Evolutionary conservation across 2,113 vertebrate species (phyloP).

Genomic region (Aegypius monachus): DNA sequence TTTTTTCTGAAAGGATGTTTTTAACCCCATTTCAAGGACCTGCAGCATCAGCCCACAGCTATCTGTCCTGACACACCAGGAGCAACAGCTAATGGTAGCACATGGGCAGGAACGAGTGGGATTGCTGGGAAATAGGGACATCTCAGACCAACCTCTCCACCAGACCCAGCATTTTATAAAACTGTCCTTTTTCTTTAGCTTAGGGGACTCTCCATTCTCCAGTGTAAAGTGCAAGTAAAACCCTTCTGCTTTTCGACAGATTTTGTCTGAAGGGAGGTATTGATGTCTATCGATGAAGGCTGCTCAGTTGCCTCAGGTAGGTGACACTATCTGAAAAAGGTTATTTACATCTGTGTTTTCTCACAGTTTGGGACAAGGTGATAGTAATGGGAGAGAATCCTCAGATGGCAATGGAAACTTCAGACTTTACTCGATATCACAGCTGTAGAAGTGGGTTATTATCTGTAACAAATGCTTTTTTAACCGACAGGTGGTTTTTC

Average conservation of each 20-base stretch:
- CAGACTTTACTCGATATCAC: background rate
- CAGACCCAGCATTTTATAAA: background rate
- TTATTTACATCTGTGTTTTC: background rate
- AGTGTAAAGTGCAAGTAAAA: background rate
- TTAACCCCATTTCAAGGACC: background rate
- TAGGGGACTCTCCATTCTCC: background rate
- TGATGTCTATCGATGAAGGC: background rate
- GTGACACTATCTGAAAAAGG: background rate
- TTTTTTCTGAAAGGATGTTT: background rate
- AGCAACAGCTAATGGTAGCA: background rate
- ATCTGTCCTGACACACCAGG: background rate
- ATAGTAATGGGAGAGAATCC: background rate
- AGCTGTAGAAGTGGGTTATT: background rate
- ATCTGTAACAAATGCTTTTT: background rate
- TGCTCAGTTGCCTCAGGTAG: background rate
- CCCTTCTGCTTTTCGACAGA: background rate
- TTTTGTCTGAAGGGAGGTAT: background rate
- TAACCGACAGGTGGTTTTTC: background rate
- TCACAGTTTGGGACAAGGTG: background rate
- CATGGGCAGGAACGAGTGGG: background rate
- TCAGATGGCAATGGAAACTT: background rate
- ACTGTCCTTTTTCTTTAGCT: background rate
- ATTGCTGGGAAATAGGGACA: background rate
- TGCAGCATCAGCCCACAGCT: background rate
- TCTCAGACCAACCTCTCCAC: background rate